These are phyloP conservation scores for Dynastes grantii DNA, from an alignment of 2,888 invertebrate genomes.

Conservation along the genomic window DNA sequence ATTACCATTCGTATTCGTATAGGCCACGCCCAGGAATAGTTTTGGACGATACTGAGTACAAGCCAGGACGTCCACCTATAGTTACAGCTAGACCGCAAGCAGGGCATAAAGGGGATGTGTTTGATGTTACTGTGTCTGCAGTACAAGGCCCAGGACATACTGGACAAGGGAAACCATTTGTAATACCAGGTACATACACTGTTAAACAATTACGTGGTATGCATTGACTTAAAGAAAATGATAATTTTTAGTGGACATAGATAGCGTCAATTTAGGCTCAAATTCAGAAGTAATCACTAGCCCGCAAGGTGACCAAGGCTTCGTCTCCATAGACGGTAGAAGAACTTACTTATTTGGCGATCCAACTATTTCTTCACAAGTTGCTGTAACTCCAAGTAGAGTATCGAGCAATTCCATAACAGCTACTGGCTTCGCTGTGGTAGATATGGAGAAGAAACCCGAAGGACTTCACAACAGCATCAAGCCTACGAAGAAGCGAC, in stretches of 20 bases:
- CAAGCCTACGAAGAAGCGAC: conserved; percentile 72
- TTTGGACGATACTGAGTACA: conserved; percentile 87
- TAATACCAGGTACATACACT: conserved; percentile 71
- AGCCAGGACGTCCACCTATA: conserved; percentile 75
- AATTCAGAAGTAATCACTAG: conserved; percentile 84
- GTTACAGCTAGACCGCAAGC: conserved; percentile 70
- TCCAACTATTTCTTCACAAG: conserved; percentile 68
- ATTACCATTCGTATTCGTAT: conserved; percentile 75
- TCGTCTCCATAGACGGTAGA: conserved; percentile 94
- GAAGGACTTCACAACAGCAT: conserved; percentile 66
- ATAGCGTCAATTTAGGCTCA: conserved; percentile 70
- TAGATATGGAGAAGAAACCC: conserved; percentile 73
- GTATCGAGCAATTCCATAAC: conserved; percentile 67
- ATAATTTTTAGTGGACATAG: conserved; percentile 76
- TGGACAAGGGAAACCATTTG: conserved; percentile 71
- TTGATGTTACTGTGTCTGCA: conserved; percentile 91
- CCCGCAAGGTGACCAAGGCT: conserved; percentile 86
- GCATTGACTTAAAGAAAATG: too few species aligned
- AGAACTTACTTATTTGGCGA: conserved; percentile 89
- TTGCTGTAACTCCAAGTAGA: conserved; percentile 62
- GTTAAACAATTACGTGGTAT: not conserved
- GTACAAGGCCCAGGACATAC: conserved; percentile 84
- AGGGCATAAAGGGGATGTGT: conserved; percentile 82
- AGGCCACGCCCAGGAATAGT: conserved; percentile 89
- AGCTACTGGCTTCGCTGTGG: conserved; percentile 80